A percentile compares a stretch with the other conserved stretches of the same genome.
Conservation (phyloP, 2,888 invertebrate genomes). For the Cybosia mesomella region DNA sequence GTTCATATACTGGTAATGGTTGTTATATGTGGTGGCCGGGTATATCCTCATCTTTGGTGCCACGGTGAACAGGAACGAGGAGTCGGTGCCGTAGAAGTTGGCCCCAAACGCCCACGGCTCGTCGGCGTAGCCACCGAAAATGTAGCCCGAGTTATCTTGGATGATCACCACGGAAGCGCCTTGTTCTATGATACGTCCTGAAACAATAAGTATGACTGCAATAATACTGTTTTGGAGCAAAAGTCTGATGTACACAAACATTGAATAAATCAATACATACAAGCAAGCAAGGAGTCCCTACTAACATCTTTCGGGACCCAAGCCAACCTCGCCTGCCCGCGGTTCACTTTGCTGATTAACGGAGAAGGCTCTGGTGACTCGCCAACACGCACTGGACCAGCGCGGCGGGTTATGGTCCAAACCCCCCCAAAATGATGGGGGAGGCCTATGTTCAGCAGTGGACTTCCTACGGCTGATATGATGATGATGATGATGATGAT, state of each 20-base stretch:
- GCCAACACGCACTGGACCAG: too few relatives aligned
- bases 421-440: too few relatives aligned
- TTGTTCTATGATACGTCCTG: constrained; percentile 91
- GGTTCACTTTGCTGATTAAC: too few relatives aligned
- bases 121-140: constrained; percentile 96
- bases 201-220: background rate
- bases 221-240: background rate
- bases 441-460: too few relatives aligned
- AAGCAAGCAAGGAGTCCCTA: background rate
- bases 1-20: constrained; percentile 97
- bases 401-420: too few relatives aligned
- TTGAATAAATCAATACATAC: background rate
- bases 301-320: too few relatives aligned
- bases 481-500: too few relatives aligned
- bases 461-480: too few relatives aligned
- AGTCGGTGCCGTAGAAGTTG: constrained; percentile 91
- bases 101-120: constrained; percentile 92
- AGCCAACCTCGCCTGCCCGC: too few relatives aligned
- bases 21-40: constrained; percentile 93
- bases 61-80: constrained; percentile 94
- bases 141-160: constrained; percentile 92
- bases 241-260: background rate
- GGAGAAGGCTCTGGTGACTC: too few relatives aligned
- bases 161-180: constrained; percentile 94
- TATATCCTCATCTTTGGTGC: constrained; percentile 93